Percentiles rank a stretch among this genome's conserved stretches.
Conservation (phyloP, 2,797 vertebrate genomes). For the Oreonectes daqikongensis region DNA sequence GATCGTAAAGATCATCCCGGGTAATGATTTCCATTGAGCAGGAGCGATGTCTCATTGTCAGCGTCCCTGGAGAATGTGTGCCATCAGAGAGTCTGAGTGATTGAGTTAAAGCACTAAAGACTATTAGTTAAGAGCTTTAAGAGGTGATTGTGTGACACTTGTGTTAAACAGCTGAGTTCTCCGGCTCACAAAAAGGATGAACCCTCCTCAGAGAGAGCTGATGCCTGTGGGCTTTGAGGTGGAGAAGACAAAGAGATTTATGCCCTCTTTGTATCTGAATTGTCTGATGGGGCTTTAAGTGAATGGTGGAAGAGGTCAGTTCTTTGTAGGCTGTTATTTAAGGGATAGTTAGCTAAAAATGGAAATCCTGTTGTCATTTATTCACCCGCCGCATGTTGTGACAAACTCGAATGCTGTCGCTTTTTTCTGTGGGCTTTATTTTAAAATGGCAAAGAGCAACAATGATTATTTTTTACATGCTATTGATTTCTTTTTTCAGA, state of each 20-base stretch:
- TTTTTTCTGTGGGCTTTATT: neutral
- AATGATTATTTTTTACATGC: neutral
- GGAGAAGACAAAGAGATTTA: conserved; percentile 37
- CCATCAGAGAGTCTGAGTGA: conserved; percentile 19
- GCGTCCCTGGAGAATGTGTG: conserved; percentile 38
- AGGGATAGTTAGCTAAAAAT: neutral
- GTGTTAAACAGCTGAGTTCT: conserved; percentile 39
- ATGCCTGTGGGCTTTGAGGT: conserved; percentile 10
- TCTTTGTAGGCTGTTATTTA: neutral
- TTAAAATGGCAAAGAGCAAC: neutral
- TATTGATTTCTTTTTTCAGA: neutral
- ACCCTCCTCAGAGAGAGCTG: neutral
- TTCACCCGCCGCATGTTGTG: neutral
- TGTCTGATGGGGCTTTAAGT: neutral
- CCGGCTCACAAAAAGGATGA: conserved; percentile 10
- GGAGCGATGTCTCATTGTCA: conserved; percentile 25
- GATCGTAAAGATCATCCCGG: conserved; percentile 23
- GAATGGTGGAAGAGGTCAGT: neutral
- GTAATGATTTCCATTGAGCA: conserved; percentile 38
- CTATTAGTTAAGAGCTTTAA: conserved; percentile 9
- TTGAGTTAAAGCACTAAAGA: conserved; percentile 29
- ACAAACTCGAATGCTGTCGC: neutral
- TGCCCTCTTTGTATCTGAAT: conserved; percentile 14
- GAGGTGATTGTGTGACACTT: conserved; percentile 26
- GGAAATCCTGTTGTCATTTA: neutral